Conservation (phyloP, 2,113 vertebrate genomes). For the Steatornis caripensis region DNA sequence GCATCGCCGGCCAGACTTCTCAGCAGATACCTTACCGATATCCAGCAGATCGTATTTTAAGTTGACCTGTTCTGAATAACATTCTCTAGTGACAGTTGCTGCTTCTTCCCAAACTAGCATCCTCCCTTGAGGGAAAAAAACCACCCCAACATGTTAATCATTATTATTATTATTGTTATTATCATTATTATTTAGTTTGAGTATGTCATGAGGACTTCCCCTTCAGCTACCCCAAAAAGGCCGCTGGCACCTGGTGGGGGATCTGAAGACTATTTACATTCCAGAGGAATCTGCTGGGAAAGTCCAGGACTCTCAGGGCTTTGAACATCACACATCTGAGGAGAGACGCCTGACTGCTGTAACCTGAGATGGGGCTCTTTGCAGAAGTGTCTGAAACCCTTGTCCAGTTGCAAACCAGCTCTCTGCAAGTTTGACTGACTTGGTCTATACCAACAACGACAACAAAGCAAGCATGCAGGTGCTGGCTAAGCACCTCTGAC, state of each 20-base stretch:
- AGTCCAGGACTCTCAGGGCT: constrained; percentile 67
- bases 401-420: constrained; percentile 7
- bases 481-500: not conserved
- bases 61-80: not conserved
- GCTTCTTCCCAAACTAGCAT: not conserved
- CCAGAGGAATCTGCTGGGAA: constrained; percentile 74
- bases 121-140: not conserved
- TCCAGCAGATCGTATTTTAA: not conserved
- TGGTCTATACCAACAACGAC: not conserved
- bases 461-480: not conserved
- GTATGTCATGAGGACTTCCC: constrained; percentile 36
- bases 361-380: not conserved
- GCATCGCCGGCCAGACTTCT: not conserved
- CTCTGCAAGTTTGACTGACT: not conserved
- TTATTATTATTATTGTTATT: not conserved
- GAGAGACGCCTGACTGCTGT: not conserved
- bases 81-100: not conserved
- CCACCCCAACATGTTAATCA: not conserved
- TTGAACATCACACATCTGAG: constrained; percentile 58
- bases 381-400: not conserved
- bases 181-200: not conserved
- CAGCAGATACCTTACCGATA: not conserved
- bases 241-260: constrained; percentile 41
- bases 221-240: constrained; percentile 48
- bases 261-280: constrained; percentile 73